Conservation (phyloP, 2,888 invertebrate genomes). For the Cheilosia impressa region DNA sequence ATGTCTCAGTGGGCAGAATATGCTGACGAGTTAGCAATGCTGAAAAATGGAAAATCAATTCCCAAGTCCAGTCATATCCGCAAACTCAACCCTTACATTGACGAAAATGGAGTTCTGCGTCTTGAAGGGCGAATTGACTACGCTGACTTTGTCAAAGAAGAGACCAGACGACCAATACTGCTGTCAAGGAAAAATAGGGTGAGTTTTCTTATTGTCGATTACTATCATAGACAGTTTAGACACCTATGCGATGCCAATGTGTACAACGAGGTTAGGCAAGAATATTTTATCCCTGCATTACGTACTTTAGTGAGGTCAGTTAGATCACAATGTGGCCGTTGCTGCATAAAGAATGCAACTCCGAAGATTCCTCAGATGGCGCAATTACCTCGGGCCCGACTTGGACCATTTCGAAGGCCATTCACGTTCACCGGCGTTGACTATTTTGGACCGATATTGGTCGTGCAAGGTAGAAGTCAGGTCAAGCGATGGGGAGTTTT, state of each 20-base stretch:
- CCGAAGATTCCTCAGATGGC: not conserved
- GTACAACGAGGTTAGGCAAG: conserved; percentile 21
- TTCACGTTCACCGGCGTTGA: conserved; percentile 26
- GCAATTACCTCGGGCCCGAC: conserved; percentile 23
- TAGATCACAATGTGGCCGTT: not conserved
- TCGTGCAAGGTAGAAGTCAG: too few relatives aligned
- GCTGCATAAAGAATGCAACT: not conserved
- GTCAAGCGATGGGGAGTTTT: not conserved
- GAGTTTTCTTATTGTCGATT: too few relatives aligned
- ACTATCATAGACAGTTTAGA: too few relatives aligned
- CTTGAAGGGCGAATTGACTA: too few relatives aligned
- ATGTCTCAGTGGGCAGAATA: conserved; percentile 8
- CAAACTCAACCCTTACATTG: conserved; percentile 41
- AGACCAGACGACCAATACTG: too few relatives aligned
- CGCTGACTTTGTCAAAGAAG: too few relatives aligned
- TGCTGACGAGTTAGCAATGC: conserved; percentile 3
- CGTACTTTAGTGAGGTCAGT: not conserved
- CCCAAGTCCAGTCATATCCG: conserved; percentile 18
- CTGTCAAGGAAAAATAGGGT: too few relatives aligned
- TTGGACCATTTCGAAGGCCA: conserved; percentile 59
- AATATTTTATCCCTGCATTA: conserved; percentile 20
- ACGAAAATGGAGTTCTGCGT: not conserved
- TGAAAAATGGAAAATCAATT: conserved; percentile 5
- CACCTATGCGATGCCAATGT: too few relatives aligned
- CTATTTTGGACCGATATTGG: not conserved